phyloP scores from a whole-genome alignment of 2,797 vertebrate species.

The Chiroxiphia lanceolata region DNA sequence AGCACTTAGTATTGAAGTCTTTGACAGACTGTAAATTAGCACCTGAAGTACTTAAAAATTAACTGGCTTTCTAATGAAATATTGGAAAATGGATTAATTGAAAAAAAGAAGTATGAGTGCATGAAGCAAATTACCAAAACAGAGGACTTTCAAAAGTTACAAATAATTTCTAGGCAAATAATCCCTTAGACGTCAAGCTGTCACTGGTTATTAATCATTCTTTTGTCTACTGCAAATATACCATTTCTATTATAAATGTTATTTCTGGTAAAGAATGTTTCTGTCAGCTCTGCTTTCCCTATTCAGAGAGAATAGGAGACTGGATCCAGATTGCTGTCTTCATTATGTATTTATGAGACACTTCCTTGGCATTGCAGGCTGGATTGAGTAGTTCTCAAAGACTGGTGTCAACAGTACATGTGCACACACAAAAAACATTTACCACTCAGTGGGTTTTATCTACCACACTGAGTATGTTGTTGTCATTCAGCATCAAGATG shows the following conservation, averaged over 20 bases:
- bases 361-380: background rate
- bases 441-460: background rate
- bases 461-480: background rate
- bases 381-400: background rate
- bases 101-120: background rate
- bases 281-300: background rate
- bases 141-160: background rate
- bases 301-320: background rate
- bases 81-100: background rate
- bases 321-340: background rate
- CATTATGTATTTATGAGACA: background rate
- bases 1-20: background rate
- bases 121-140: background rate
- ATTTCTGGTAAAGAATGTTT: background rate
- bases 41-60: slow-evolving; percentile 8
- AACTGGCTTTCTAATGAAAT: background rate
- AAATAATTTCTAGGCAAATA: background rate
- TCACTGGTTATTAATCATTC: background rate
- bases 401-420: background rate
- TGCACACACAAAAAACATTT: fast-evolving
- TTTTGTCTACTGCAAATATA: background rate
- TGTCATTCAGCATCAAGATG: background rate
- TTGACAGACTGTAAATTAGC: background rate
- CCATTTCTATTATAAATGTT: background rate
- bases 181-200: background rate